A percentile compares a stretch with the other conserved stretches of the same genome.
These are phyloP conservation scores for Patella pellucida DNA, from an alignment of 2,888 invertebrate genomes.

Conservation along the genomic window DNA sequence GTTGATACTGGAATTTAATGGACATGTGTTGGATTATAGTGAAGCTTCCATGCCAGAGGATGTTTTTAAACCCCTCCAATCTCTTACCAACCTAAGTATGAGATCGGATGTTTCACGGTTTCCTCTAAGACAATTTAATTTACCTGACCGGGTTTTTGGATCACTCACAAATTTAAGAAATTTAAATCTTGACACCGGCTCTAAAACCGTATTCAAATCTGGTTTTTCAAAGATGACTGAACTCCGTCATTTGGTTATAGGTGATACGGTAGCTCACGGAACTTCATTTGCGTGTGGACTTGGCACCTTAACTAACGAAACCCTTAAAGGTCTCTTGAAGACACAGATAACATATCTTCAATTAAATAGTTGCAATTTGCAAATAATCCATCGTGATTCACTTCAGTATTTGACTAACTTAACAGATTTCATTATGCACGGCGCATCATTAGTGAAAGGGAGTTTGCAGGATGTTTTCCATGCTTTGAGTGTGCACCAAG, in stretches of 20 bases:
- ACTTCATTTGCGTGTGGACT: background rate
- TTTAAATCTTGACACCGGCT: background rate
- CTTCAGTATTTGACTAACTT: background rate
- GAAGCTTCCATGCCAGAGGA: background rate
- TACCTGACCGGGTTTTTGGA: background rate
- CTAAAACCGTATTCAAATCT: background rate
- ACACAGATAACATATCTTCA: background rate
- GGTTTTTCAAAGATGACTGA: background rate
- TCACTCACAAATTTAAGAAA: background rate
- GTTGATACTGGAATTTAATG: background rate
- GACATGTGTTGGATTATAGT: background rate
- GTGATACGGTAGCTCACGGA: background rate
- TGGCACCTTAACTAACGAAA: background rate
- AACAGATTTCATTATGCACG: background rate
- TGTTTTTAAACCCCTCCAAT: background rate
- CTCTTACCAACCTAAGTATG: background rate
- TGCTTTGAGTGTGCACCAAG: background rate
- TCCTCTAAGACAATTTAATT: background rate
- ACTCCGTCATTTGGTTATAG: background rate
- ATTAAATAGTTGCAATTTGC: background rate
- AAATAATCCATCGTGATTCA: background rate
- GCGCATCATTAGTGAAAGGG: background rate
- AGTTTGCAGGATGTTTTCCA: background rate
- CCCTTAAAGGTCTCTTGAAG: background rate
- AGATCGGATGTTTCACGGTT: background rate